These are phyloP conservation scores for Lycorma delicatula DNA, from an alignment of 1,140 invertebrate genomes.

Conservation along the genomic window DNA sequence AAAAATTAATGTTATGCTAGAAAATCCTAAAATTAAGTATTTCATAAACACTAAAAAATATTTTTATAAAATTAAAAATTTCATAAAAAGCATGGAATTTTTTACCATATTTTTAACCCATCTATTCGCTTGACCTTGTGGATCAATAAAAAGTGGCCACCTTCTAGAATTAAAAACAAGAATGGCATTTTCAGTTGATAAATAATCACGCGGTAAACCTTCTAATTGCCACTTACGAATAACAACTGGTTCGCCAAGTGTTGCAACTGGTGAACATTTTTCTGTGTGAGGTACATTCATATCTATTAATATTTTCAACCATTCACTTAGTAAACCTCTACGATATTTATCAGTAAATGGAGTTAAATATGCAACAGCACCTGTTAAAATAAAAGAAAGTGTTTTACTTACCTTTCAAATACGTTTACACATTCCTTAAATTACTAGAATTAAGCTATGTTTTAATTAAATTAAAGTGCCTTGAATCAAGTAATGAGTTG, in stretches of 20 bases:
- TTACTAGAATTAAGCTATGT: too few species aligned
- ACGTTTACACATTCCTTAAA: neutral
- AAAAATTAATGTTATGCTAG: too few species aligned
- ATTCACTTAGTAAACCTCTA: conserved; percentile 31
- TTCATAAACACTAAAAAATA: neutral
- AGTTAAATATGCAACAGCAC: conserved; percentile 59
- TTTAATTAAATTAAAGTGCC: too few species aligned
- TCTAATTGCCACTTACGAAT: conserved; percentile 56
- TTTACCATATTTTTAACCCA: conserved; percentile 62
- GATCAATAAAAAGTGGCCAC: conserved; percentile 65
- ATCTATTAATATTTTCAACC: conserved; percentile 27
- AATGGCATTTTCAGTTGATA: conserved; percentile 61
- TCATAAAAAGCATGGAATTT: too few species aligned
- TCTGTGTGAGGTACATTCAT: conserved; percentile 44
- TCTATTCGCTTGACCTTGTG: conserved; percentile 59
- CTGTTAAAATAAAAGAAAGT: too few species aligned
- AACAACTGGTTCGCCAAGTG: conserved; percentile 51
- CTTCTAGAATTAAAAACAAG: conserved; percentile 48
- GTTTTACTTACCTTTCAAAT: too few species aligned
- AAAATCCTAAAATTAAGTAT: neutral
- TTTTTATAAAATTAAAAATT: neutral
- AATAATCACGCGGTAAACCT: conserved; percentile 54
- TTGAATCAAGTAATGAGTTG: too few species aligned
- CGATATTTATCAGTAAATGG: conserved; percentile 53
- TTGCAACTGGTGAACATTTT: conserved; percentile 47